These are phyloP conservation scores for Acanthosoma haemorrhoidale DNA, from an alignment of 2,888 invertebrate genomes.

Conservation along the genomic window DNA sequence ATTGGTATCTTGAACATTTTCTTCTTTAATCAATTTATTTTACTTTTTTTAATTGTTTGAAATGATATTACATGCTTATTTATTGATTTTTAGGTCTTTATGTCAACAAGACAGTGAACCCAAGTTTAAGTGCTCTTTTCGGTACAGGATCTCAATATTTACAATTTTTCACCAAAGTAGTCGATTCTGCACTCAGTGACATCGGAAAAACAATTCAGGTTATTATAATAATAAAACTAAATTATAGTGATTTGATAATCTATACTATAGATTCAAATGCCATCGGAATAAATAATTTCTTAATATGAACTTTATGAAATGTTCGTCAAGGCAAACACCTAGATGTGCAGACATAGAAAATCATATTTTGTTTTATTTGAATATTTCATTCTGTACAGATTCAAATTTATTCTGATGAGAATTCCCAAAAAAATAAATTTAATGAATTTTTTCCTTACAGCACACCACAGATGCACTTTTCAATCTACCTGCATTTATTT, in stretches of 20 bases:
- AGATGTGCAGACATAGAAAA: no score
- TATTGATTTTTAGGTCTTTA: constrained; percentile 39
- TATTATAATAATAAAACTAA: background rate
- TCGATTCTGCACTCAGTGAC: constrained; percentile 32
- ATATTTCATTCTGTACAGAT: background rate
- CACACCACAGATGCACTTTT: constrained; percentile 61
- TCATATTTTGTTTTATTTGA: background rate
- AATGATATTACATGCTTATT: background rate
- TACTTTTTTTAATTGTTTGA: background rate
- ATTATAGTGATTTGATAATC: no score
- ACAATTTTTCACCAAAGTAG: constrained; percentile 38
- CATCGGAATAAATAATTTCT: no score
- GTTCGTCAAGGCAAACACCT: no score
- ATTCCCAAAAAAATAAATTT: background rate
- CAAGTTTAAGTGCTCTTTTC: constrained; percentile 39
- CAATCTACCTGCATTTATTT: constrained; percentile 68
- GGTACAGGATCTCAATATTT: constrained; percentile 40
- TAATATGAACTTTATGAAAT: no score
- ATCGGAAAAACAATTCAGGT: constrained; percentile 57
- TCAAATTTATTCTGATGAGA: background rate
- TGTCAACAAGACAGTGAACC: constrained; percentile 40
- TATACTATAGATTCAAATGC: no score
- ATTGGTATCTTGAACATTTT: constrained; percentile 37
- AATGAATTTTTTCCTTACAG: constrained; percentile 45
- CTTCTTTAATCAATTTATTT: background rate